Evolutionary conservation across 2,113 vertebrate species (phyloP), one percentile per base, ranked within the genome.

Genomic region (Pampusana beccarii): DNA sequence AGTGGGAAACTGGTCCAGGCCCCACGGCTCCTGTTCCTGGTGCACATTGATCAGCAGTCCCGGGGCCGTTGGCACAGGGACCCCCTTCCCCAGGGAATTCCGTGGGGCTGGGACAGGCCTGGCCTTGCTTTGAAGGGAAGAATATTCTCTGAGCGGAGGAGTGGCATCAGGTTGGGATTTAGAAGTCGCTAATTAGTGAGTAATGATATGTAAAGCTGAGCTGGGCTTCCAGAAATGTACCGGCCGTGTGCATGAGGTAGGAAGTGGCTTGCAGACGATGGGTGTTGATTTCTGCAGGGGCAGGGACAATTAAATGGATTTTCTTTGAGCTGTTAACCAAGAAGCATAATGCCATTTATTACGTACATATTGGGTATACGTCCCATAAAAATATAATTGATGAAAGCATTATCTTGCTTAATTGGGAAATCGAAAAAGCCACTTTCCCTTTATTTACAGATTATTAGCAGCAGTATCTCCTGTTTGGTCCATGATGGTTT

Each of bases 351-450:
- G 51, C 71, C 77, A 91, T 93, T 94, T 89, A 75, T 96, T 94
- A 77, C 82, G 81, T 85, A 70, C 78, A 38, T 89, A 96, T 93
- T 94, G 96, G 80, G 83, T 93, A 93, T 80, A 89, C 91, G 94
- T 94, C 96, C 96, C 92, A 96, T 95, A 96, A 96, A 96, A 93
- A 96, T 88, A 89, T 95, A 96, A 96, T 92, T 95, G 93, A 97
- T 97, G 91, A 80, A 96, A 87, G 92, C 87, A 92, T 96, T 95
- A 96, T 87, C 86, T 87, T 89, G 44, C 62, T 96, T 96, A 96
- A 97, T 96, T 95, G 91, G 78, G 92, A 97, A 95, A 96, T 97
- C 88, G 62, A 96, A 97, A 96, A 91, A 93, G 80, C 84, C 92
- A 89, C 95, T 97, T 96, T 96, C 89, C 86, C 46, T 91, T 95